These are phyloP conservation scores for Halichondria panicea DNA, from an alignment of 37 sponge, comb jelly and placozoan genomes.

Conservation along the genomic window DNA sequence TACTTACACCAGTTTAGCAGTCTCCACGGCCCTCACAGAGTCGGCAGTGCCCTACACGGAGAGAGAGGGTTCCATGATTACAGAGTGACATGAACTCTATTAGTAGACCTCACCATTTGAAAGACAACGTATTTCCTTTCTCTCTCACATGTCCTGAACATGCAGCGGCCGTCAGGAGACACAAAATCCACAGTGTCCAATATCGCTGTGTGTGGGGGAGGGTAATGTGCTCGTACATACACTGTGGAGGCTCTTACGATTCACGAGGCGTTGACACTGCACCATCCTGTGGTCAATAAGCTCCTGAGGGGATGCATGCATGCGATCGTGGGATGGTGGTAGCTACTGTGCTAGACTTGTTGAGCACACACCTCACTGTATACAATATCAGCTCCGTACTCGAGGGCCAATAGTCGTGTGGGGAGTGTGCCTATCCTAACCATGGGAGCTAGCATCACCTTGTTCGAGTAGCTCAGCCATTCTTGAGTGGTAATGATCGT, in stretches of 20 bases:
- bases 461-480: conserved; percentile 62
- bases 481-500: too few relatives aligned
- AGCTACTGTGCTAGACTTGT: too few relatives aligned
- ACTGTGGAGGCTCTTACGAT: too few relatives aligned
- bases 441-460: conserved; percentile 95
- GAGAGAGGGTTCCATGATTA: too few relatives aligned
- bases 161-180: conserved; percentile 65
- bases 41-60: too few relatives aligned
- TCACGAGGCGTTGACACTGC: conserved; percentile 67
- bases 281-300: conserved; percentile 85
- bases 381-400: conserved; percentile 95
- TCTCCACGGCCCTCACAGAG: too few relatives aligned
- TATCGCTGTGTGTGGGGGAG: conserved; percentile 68
- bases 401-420: conserved; percentile 77
- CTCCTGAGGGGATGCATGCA: conserved; percentile 70
- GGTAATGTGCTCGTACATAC: too few relatives aligned
- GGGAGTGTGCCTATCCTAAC: conserved; percentile 95
- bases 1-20: too few relatives aligned
- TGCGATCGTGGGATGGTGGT: too few relatives aligned
- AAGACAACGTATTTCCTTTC: conserved; percentile 85
- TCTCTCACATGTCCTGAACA: conserved; percentile 82
- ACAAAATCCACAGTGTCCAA: conserved; percentile 91
- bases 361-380: conserved; percentile 81
- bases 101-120: conserved; percentile 79
- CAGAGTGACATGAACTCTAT: too few relatives aligned